Percentiles rank a stretch among this genome's conserved stretches.
Conservation (phyloP, 23 tunicate species). For the Phallusia fumigata region DNA sequence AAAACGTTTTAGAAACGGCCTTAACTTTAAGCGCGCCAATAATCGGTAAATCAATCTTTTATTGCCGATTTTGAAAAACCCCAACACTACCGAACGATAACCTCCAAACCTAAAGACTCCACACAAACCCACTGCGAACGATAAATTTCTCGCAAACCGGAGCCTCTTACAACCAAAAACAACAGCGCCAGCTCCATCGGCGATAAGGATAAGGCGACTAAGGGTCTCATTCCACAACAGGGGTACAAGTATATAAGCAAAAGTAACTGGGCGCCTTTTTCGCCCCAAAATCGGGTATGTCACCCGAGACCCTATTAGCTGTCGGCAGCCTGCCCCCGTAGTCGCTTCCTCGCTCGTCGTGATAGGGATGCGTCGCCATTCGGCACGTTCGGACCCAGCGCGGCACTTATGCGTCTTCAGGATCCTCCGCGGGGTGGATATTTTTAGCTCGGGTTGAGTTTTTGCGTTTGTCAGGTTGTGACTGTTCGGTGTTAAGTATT, state of each 20-base stretch:
- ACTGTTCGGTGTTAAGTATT: too few species aligned
- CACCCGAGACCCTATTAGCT: constrained; percentile 6
- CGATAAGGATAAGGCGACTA: constrained; percentile 3
- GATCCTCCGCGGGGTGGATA: neutral
- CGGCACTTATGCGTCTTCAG: neutral
- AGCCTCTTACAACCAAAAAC: neutral
- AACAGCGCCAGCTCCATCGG: neutral
- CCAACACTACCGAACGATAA: too few species aligned
- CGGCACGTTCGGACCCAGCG: constrained; percentile 6
- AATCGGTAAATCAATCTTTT: too few species aligned
- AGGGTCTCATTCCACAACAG: neutral
- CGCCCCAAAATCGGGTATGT: neutral
- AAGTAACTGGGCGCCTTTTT: neutral
- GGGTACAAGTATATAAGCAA: neutral
- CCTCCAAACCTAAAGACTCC: too few species aligned
- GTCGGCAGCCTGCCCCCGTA: neutral
- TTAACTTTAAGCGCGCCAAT: too few species aligned
- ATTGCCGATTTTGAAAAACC: too few species aligned
- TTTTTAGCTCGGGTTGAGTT: neutral
- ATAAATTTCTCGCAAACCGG: too few species aligned
- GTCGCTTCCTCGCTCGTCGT: neutral
- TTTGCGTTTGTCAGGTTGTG: too few species aligned
- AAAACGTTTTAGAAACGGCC: too few species aligned
- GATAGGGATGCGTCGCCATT: neutral
- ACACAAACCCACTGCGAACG: too few species aligned